Conservation (phyloP, 2,888 invertebrate genomes). For the Amblyjoppa fuscipennis region DNA sequence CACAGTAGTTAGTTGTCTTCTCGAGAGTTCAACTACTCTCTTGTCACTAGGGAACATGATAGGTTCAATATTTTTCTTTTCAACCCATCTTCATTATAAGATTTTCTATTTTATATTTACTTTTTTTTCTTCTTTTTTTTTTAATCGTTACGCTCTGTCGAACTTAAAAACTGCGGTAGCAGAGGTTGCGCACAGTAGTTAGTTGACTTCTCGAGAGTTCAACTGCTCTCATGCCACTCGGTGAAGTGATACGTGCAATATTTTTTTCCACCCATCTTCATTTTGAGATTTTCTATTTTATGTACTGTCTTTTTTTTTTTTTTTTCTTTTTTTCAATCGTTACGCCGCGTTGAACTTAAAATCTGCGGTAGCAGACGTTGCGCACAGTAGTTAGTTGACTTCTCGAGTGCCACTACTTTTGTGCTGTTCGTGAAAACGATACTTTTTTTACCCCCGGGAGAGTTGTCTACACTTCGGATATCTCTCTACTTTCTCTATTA, state of each 20-base stretch:
- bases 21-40: no score
- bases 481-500: constrained; percentile 9
- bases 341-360: neutral
- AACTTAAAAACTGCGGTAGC: neutral
- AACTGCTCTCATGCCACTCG: no score
- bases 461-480: neutral
- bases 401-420: constrained; percentile 17
- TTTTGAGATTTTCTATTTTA: no score
- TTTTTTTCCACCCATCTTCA: no score
- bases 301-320: neutral
- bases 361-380: neutral
- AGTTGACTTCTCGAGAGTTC: no score
- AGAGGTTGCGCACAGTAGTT: no score
- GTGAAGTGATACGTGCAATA: no score
- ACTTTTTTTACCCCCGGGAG: neutral
- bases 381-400: constrained; percentile 3
- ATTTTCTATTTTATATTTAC: no score
- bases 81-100: no score
- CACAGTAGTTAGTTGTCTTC: no score
- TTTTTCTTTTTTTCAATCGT: neutral
- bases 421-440: constrained; percentile 34
- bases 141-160: neutral
- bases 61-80: no score
- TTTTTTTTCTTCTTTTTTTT: neutral
- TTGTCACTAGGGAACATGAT: no score